Evolutionary conservation across 2,797 vertebrate genomes (phyloP).

Genomic region (Rhinella marina): DNA sequence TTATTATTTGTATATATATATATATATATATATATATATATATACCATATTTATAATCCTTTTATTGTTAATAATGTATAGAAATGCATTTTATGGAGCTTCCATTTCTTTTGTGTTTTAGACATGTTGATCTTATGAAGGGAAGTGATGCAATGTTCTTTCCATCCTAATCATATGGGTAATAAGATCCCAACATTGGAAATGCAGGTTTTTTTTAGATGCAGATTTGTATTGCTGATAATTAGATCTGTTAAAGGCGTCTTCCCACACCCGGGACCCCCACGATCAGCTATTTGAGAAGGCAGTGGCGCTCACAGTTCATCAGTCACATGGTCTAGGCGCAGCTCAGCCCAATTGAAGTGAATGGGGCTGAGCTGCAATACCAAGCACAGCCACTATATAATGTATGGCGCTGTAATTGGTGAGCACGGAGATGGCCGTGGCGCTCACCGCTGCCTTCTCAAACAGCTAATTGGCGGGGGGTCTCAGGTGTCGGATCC

Average conservation of each 20-base stretch:
- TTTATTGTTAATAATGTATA: background rate
- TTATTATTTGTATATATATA: conserved; percentile 13
- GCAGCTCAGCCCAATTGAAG: too few relatives aligned
- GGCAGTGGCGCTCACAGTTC: too few relatives aligned
- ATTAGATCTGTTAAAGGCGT: background rate
- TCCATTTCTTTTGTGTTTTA: background rate
- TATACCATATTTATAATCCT: background rate
- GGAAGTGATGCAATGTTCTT: conserved; percentile 17
- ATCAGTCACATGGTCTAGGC: too few relatives aligned
- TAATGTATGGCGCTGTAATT: too few relatives aligned
- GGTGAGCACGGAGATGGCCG: too few relatives aligned
- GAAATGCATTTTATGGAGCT: conserved; percentile 14
- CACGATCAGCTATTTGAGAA: too few relatives aligned
- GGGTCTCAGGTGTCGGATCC: too few relatives aligned
- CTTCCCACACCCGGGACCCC: too few relatives aligned
- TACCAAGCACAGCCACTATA: too few relatives aligned
- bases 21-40: background rate
- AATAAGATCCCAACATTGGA: conserved; percentile 2
- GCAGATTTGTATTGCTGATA: background rate
- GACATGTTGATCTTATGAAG: background rate
- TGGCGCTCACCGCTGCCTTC: too few relatives aligned
- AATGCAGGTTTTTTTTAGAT: background rate
- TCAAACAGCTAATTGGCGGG: too few relatives aligned
- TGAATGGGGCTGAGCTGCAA: too few relatives aligned
- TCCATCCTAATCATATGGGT: conserved; percentile 9